These are phyloP conservation scores for Dicrurus megarhynchus DNA, from an alignment of 2,113 vertebrate species.

Conservation along the genomic window DNA sequence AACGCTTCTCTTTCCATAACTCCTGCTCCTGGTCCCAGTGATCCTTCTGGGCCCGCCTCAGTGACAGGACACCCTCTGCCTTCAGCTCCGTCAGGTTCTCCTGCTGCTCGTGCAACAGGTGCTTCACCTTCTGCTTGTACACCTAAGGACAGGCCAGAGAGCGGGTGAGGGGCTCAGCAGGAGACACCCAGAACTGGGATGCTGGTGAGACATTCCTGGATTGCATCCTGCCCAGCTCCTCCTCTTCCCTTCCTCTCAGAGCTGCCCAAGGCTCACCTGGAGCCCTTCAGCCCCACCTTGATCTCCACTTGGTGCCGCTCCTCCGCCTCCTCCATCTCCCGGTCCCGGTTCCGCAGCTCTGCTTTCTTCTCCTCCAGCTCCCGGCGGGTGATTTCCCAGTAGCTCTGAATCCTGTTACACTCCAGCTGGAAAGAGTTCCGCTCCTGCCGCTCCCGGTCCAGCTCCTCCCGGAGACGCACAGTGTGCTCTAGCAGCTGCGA, in stretches of 20 bases:
- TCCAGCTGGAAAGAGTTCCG: constrained; percentile 94
- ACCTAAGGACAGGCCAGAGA: constrained; percentile 52
- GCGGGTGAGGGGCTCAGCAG: background rate
- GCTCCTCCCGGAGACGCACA: constrained; percentile 78
- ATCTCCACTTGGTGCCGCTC: constrained; percentile 88
- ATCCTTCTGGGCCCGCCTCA: constrained; percentile 77
- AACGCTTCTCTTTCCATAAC: constrained; percentile 68
- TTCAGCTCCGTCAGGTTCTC: constrained; percentile 84
- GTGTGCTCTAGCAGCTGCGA: constrained; percentile 86
- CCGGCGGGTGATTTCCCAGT: constrained; percentile 84
- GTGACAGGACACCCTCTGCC: constrained; percentile 60
- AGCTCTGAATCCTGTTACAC: constrained; percentile 84
- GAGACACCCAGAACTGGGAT: background rate
- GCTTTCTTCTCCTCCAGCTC: constrained; percentile 85
- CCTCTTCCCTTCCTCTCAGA: background rate
- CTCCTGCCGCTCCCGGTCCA: constrained; percentile 89
- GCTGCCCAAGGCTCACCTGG: background rate
- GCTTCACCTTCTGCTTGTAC: constrained; percentile 96
- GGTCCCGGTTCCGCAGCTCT: constrained; percentile 79
- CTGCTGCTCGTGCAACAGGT: constrained; percentile 90
- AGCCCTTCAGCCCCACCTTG: constrained; percentile 73
- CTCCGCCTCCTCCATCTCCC: constrained; percentile 86
- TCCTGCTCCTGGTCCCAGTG: constrained; percentile 75
- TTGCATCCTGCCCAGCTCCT: background rate
- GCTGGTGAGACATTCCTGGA: background rate